Base-by-base conservation (phyloP, 2,888 invertebrate genomes). In the Trissonchulus latispiculum region DNA sequence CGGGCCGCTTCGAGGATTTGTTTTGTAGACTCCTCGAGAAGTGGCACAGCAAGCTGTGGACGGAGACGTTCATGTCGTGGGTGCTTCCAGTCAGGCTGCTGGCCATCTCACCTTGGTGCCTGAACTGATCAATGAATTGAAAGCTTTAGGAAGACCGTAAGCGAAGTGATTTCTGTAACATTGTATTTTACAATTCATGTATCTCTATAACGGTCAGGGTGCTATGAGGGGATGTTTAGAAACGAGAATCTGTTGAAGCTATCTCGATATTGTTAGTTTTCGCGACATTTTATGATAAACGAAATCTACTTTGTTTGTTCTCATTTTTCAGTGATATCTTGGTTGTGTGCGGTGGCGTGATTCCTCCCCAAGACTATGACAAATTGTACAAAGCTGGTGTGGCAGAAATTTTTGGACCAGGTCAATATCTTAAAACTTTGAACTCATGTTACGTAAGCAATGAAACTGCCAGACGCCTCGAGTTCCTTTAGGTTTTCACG, bases 21-120 rank as follows among this genome's bases (percentile, higher is more conserved):
- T n/a, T n/a, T n/a, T n/a, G n/a, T 64, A 64, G 85, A 88, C 87
- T 0, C 87, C 88, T 2, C 82, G 79, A 36, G 88, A 88, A 80
- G 88, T 87, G 18, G 88, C 87, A 1, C 87, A 87, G 77, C 87
- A 88, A 81, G 88, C 87, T 1, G 84, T 88, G 36, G 88, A 88
- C 81, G 87, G 87, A 33, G 88, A 88, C 80, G 88, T 88, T n/a
- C 88, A 88, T 79, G 86, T 87, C 29, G 84, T 88, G 61, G 88
- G 88, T 61, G 85, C 87, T 1, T 87, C 87, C 74, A 86, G 87
- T 36, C 83, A 87, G 68, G 88, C 88, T 3, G 88, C 88, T 48
- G 88, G 87, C 23, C 88, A 88, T 79, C 84, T 85, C 78, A 87
- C 87, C 3, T 83, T 88, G 33, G 85, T 88, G 28, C 88, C 88